Percentiles rank a stretch among this genome's conserved stretches.
Conservation (phyloP, 2,888 invertebrate genomes). For the Campopleginae sp. region DNA sequence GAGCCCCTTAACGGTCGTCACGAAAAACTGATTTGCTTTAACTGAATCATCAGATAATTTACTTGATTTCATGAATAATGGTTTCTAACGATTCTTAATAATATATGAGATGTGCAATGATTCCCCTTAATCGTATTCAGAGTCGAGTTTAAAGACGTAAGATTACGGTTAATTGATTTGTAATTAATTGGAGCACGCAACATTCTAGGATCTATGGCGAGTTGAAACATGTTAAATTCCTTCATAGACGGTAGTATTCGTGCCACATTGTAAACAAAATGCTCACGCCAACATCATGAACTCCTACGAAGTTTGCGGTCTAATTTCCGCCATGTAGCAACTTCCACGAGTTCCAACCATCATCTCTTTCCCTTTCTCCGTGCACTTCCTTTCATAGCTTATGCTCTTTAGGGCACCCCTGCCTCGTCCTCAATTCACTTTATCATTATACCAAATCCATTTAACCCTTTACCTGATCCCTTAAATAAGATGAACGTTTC, state of each 20-base stretch:
- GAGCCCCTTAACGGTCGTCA: too few species aligned
- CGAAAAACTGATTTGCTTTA: neutral
- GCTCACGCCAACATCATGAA: conserved; percentile 77
- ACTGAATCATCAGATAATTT: neutral
- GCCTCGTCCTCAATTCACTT: conserved; percentile 53
- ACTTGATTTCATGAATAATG: neutral
- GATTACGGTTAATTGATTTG: conserved; percentile 63
- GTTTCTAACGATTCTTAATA: neutral
- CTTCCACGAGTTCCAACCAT: conserved; percentile 59
- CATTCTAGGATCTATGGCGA: conserved; percentile 2
- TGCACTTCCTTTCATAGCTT: conserved; percentile 10
- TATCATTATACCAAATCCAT: conserved; percentile 53
- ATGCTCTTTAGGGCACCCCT: conserved; percentile 23
- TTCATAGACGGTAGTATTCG: conserved; percentile 51
- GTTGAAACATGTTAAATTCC: conserved; percentile 55
- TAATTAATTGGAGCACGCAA: conserved; percentile 60
- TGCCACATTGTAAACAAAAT: conserved; percentile 75
- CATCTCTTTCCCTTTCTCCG: conserved; percentile 26
- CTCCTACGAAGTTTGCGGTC: conserved; percentile 75
- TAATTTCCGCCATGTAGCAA: conserved; percentile 75
- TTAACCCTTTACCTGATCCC: conserved; percentile 43
- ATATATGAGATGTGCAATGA: neutral
- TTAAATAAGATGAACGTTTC: neutral
- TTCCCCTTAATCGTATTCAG: conserved; percentile 33
- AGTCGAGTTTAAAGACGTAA: conserved; percentile 20